Conservation (phyloP, 2,797 vertebrate species). For the Acestrorhynchus altus region DNA sequence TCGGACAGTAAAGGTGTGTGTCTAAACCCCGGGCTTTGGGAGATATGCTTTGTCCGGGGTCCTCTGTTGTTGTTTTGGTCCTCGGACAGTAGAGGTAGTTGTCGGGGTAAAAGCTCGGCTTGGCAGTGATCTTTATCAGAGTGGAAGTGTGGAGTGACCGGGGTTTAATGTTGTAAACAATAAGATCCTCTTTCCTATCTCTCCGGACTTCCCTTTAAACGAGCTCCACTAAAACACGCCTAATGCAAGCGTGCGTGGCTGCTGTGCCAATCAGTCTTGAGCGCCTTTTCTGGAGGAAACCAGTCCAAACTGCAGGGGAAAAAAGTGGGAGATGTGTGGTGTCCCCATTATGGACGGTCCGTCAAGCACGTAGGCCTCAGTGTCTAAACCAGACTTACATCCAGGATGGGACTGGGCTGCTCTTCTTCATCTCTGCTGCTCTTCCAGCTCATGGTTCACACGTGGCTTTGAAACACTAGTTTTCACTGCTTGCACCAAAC, state of each 20-base stretch:
- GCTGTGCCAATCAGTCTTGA: not conserved
- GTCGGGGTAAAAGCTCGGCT: too few species aligned
- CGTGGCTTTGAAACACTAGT: too few species aligned
- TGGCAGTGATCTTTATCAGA: too few species aligned
- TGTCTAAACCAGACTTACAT: not conserved
- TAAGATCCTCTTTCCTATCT: constrained; percentile 12
- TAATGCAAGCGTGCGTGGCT: not conserved
- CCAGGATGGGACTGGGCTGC: not conserved
- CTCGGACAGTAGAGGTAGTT: too few species aligned
- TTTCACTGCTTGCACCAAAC: not conserved
- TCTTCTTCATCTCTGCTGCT: not conserved
- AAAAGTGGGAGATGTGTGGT: constrained; percentile 14
- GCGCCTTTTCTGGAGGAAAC: not conserved
- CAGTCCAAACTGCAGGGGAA: not conserved
- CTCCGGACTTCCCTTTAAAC: not conserved
- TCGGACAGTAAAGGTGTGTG: too few species aligned
- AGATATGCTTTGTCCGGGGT: too few species aligned
- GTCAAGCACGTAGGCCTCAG: constrained; percentile 43
- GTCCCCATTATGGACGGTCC: constrained; percentile 32
- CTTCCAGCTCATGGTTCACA: not conserved
- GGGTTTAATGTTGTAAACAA: not conserved
- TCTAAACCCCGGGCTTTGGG: too few species aligned
- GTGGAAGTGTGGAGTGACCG: too few species aligned
- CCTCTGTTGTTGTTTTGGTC: too few species aligned
- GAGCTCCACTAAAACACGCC: not conserved